A percentile compares a stretch with the other conserved stretches of the same genome.
Evolutionary conservation across 2,113 vertebrate species (phyloP).

Genomic region (Tetrax tetrax): DNA sequence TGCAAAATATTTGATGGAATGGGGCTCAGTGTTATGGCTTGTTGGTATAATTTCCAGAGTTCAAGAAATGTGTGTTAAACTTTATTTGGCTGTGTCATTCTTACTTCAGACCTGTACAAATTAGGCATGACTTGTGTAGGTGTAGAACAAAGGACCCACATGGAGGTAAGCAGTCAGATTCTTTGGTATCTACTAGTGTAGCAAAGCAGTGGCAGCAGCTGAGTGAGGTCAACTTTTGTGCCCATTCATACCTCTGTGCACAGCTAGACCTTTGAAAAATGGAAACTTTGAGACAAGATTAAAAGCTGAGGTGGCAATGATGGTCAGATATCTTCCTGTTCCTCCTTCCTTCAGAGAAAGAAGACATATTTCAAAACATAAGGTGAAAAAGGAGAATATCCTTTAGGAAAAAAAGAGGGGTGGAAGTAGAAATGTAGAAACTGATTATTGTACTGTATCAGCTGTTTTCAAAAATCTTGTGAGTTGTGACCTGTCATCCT

Average conservation of each 20-base stretch:
- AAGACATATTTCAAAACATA: neutral
- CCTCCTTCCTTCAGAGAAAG: neutral
- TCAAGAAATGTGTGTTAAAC: neutral
- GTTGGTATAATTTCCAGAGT: neutral
- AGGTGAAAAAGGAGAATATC: neutral
- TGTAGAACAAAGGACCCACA: conserved; percentile 16
- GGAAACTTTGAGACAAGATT: neutral
- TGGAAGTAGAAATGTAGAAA: neutral
- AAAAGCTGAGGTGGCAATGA: neutral
- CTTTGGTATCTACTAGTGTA: neutral
- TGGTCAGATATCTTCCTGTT: neutral
- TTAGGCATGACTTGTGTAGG: neutral
- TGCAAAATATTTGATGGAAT: neutral
- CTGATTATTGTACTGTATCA: neutral
- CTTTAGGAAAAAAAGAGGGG: neutral
- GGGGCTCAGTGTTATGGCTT: neutral
- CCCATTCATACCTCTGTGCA: neutral
- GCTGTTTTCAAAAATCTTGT: neutral
- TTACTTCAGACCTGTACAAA: conserved; percentile 7
- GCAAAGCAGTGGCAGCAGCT: neutral
- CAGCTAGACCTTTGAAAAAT: neutral
- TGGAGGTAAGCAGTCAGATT: conserved; percentile 14
- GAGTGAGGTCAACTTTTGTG: neutral
- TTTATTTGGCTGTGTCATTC: conserved; percentile 6
- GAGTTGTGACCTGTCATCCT: neutral